Base-by-base conservation (phyloP, 1,140 invertebrate genomes). In the Papilio xuthus region DNA sequence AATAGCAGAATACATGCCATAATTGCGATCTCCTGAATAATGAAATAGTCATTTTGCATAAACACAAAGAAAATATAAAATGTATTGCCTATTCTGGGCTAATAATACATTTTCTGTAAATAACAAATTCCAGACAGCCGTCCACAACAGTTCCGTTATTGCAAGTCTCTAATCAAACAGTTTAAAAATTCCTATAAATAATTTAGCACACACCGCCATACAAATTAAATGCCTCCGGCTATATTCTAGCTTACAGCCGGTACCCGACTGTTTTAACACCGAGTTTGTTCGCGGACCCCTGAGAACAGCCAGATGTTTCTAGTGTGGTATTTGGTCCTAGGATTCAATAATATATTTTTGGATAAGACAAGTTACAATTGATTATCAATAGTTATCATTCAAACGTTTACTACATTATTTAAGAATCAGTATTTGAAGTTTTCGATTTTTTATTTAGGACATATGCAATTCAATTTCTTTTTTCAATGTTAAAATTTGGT, bases 281-380 rank as follows among this genome's bases (percentile, higher is more conserved):
- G 80, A 79, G 87, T 86, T 86, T 88, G 82, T 80, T 81, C 80
- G 82, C 76, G 80, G 71, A 81, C 82, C 84, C 85, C 85, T 92
- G 90, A 85, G 89, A 92, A 91, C 84, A 74, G 82, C 76, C 90
- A 92, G 89, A 90, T 92, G 90, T 80, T 81, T 83, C 80, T 85
- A 83, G 80, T 85, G 84, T 86, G 81, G 74, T 83, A 82, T 82
- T 83, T 82, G 79, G 81, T 79, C 71, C 77, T 20, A 9, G 77
- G 73, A 76, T 32, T 56, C n/a, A 41, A 18, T 76, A 60, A 76
- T 60, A 44, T 0, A 56, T 41, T 26, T 37, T 76, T 76, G 73
- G 73, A 76, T 76, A 41, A n/a, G 73, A 28, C 18, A 76, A 42
- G n/a, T 72, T 20, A 56, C 1, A 4, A n/a, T 63, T 50, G 13